phyloP scores from a whole-genome alignment of 2,888 invertebrate genomes.

The Boloria selene region DNA sequence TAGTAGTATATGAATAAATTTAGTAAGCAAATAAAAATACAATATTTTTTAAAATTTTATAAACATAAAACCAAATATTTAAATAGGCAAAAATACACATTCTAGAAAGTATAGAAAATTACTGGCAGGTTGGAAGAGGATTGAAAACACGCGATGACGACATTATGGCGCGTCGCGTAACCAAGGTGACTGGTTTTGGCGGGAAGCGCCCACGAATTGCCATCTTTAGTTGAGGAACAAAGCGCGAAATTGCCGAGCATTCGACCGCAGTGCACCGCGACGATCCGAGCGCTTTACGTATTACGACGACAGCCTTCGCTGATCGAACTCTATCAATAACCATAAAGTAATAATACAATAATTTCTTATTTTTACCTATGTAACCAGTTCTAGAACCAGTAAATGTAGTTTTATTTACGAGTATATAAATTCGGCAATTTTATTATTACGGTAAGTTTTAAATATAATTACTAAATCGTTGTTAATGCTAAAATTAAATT shows the following conservation, averaged over 20 bases:
- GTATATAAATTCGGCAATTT: constrained; percentile 1
- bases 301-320: constrained; percentile 74
- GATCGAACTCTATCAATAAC: constrained; percentile 58
- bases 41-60: not conserved
- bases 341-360: constrained; percentile 4
- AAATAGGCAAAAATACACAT: not conserved
- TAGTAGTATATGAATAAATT: not conserved
- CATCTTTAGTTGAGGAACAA: constrained; percentile 44
- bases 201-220: constrained; percentile 66
- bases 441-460: constrained; percentile 12
- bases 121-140: constrained; percentile 25
- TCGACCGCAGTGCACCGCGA: constrained; percentile 81
- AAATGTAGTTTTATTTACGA: not conserved
- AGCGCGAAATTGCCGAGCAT: constrained; percentile 50
- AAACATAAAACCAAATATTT: not conserved
- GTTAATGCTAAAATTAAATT: not conserved
- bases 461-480: not conserved
- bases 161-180: constrained; percentile 56
- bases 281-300: constrained; percentile 64
- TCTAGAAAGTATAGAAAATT: constrained; percentile 29
- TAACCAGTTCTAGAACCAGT: not conserved
- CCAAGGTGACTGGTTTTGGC: constrained; percentile 76
- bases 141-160: constrained; percentile 44
- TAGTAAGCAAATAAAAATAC: too few relatives aligned
- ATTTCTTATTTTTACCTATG: not conserved